These are phyloP conservation scores for Pantala flavescens DNA, from an alignment of 1,140 invertebrate species.

Conservation along the genomic window DNA sequence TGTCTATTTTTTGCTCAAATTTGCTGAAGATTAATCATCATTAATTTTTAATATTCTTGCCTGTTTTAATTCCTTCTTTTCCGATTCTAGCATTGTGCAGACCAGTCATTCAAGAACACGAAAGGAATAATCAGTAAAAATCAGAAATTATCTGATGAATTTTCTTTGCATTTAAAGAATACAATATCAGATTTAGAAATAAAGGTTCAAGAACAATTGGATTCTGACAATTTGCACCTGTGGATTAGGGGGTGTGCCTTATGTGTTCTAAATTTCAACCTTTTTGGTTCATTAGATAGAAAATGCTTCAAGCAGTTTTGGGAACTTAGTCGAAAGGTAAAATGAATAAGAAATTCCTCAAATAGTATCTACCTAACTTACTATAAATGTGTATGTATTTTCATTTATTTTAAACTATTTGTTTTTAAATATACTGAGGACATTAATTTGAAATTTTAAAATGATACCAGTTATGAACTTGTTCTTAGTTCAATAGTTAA, in stretches of 20 bases:
- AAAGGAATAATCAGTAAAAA: constrained; percentile 49
- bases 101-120: constrained; percentile 52
- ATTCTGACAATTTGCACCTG: constrained; percentile 42
- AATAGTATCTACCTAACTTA: no score
- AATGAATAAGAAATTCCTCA: no score
- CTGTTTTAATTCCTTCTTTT: no score
- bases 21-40: no score
- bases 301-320: constrained; percentile 60
- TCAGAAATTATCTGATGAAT: constrained; percentile 54
- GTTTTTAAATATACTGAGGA: no score
- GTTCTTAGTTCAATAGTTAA: no score
- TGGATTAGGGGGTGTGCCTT: constrained; percentile 63
- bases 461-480: no score
- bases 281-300: constrained; percentile 69
- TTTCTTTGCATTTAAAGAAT: constrained; percentile 57
- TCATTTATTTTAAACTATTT: no score
- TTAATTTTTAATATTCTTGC: no score
- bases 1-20: no score
- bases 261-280: constrained; percentile 56
- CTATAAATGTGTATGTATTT: no score
- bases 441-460: no score
- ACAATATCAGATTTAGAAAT: constrained; percentile 50
- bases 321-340: constrained; percentile 65
- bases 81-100: constrained; percentile 38
- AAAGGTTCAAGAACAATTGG: constrained; percentile 34